phyloP scores from a whole-genome alignment of 2,888 invertebrate species.

The Strigamia transsilvanica region DNA sequence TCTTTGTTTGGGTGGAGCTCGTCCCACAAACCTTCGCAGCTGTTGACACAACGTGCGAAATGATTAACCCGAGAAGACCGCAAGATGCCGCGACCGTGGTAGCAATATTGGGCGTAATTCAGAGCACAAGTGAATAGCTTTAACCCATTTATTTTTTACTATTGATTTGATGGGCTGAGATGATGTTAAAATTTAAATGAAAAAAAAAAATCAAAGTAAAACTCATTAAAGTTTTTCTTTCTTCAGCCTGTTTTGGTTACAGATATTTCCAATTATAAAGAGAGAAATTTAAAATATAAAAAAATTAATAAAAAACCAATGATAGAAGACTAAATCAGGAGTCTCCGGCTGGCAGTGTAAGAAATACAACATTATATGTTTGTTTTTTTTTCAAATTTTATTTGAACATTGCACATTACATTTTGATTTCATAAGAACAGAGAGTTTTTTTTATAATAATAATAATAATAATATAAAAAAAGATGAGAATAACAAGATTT shows the following conservation, averaged over 20 bases:
- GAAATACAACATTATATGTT: too few species aligned
- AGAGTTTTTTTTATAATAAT: background rate
- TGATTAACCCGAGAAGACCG: background rate
- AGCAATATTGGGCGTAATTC: background rate
- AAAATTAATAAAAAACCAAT: too few species aligned
- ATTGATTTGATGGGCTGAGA: background rate
- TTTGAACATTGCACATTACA: constrained; percentile 33
- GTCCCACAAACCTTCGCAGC: constrained; percentile 28
- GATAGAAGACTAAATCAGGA: too few species aligned
- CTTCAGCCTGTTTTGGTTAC: background rate
- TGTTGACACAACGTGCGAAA: background rate
- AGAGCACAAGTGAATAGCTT: background rate
- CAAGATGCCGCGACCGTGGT: constrained; percentile 16
- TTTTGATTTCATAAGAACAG: constrained; percentile 10
- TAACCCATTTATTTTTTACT: background rate
- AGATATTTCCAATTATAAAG: background rate
- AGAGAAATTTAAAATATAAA: too few species aligned
- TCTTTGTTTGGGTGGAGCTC: background rate
- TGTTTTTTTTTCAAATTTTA: background rate
- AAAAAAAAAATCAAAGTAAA: too few species aligned
- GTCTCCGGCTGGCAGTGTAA: too few species aligned
- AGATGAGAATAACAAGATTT: too few species aligned
- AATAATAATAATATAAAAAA: too few species aligned
- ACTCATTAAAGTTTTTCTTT: too few species aligned
- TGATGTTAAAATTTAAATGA: background rate